Conservation (phyloP, 2,797 vertebrate species). For the Fringilla coelebs region DNA sequence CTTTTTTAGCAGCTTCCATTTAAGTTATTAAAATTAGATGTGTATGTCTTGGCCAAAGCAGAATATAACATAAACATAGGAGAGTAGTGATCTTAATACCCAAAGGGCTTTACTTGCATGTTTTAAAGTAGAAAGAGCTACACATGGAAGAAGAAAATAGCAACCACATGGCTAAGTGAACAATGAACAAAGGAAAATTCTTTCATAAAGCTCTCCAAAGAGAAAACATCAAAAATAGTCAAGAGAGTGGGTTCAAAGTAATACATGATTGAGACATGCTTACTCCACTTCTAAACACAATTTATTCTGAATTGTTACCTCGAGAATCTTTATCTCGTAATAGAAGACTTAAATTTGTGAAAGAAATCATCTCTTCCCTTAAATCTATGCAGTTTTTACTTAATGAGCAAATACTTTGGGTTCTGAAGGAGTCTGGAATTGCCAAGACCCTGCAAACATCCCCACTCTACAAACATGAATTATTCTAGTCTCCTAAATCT, state of each 20-base stretch:
- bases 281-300: neutral
- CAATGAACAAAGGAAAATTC: neutral
- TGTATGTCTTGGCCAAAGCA: neutral
- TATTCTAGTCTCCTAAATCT: neutral
- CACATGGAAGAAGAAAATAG: neutral
- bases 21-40: constrained; percentile 4
- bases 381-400: neutral
- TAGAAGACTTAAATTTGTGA: neutral
- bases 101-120: constrained; percentile 6
- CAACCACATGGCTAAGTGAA: neutral
- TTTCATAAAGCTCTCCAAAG: neutral
- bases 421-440: neutral
- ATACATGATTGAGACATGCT: neutral
- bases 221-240: neutral
- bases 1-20: neutral
- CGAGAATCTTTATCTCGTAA: neutral
- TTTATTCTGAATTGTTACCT: neutral
- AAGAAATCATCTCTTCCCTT: neutral
- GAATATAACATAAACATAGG: neutral
- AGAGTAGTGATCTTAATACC: neutral
- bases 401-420: neutral
- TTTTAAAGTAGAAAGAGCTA: neutral
- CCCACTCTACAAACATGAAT: neutral
- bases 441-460: neutral
- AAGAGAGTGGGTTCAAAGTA: neutral